Evolutionary conservation across 2,888 invertebrate genomes (phyloP), one percentile per base, ranked within the genome.

Genomic region (Bombyx huttoni): DNA sequence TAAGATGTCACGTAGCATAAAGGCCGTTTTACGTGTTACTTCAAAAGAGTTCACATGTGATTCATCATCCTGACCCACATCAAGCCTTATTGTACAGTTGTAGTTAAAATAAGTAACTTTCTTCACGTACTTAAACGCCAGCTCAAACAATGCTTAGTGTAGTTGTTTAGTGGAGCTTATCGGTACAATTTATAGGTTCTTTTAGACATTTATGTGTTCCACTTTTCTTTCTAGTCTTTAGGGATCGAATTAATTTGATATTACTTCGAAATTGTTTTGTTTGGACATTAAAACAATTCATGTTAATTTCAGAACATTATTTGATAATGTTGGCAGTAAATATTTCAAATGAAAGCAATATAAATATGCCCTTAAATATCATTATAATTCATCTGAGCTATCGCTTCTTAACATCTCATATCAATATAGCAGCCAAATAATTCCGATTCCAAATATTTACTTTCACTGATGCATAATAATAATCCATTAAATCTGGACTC

Each of bases 61-160:
- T 73, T 81, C 79, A 81, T 75, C 70, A 66, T 63, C 56, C 55
- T 71, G 76, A 74, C 82, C 82, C 65, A 81, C 70, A 77, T 80
- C 75, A 77, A 67, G 68, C 59, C 51, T 65, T 61, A 65, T 61
- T 61, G 55, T 70, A 73, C 74, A 65, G 75, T 70, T 74, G 66
- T 58, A 64, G 51, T 51, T 52, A 57, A 64, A 12, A 40, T 40
- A 40, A 40, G 40, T 56, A 57, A 61, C 40, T 40, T 55, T 53
- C 54, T 57, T 54, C 10, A 53, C 57, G 51, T 51, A 54, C 49
- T 53, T 50, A 49, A 46, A n/a, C n/a, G 14, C 14, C 46, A 46
- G 51, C 60, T 56, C 48, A 50, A 53, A 40, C 40, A 40, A 40
- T 40, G 40, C 40, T 40, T 8, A 40, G 40, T 40, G 40, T 40